phyloP scores from a whole-genome alignment of 2,797 vertebrate genomes.

The Bradypus variegatus region DNA sequence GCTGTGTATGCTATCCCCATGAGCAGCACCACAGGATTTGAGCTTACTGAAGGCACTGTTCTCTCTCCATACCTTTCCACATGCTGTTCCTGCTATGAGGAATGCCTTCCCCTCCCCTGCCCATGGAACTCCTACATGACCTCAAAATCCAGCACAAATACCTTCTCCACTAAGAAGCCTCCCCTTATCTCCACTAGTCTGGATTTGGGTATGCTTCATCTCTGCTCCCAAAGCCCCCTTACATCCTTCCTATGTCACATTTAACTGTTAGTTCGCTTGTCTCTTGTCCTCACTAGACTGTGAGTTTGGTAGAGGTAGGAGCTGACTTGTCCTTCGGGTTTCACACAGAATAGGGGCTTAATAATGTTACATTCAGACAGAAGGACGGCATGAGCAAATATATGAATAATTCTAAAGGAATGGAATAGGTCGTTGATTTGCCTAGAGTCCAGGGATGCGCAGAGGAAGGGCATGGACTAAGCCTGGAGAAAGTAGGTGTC shows the following conservation, averaged over 20 bases:
- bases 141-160: neutral
- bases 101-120: neutral
- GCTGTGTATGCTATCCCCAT: neutral
- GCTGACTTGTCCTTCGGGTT: neutral
- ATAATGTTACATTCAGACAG: neutral
- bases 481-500: neutral
- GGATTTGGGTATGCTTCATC: neutral
- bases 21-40: neutral
- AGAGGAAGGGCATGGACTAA: neutral
- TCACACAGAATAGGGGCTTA: neutral
- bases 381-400: neutral
- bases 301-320: neutral
- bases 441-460: neutral
- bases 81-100: neutral
- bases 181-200: neutral
- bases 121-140: neutral
- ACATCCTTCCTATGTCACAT: neutral
- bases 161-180: neutral
- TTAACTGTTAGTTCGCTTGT: neutral
- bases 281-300: neutral
- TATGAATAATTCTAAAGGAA: neutral
- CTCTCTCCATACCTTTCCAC: neutral
- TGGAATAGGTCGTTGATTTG: neutral
- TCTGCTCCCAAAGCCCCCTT: neutral
- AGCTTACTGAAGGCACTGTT: neutral